phyloP scores from a whole-genome alignment of 2,113 vertebrate genomes.

The Mormoops blainvillei region DNA sequence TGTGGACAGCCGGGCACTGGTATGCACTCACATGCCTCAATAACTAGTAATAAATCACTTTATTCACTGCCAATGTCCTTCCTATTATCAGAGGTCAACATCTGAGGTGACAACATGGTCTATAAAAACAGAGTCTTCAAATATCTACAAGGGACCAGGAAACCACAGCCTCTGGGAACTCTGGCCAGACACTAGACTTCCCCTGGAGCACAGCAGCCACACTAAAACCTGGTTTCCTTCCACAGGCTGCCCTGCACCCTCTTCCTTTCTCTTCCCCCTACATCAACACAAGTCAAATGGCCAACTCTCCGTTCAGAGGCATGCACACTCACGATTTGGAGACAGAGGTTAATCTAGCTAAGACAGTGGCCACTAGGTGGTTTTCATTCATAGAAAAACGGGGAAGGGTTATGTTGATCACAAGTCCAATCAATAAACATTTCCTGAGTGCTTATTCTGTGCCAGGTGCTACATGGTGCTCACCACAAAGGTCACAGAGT shows the following conservation, averaged over 20 bases:
- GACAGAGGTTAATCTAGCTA: neutral
- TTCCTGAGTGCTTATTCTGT: neutral
- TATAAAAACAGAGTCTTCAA: neutral
- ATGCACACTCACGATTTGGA: neutral
- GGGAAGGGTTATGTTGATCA: neutral
- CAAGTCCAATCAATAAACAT: neutral
- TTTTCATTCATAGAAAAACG: neutral
- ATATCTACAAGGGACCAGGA: neutral
- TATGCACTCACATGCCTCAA: neutral
- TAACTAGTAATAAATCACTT: neutral
- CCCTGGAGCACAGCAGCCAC: neutral
- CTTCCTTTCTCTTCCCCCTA: neutral
- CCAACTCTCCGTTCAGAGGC: neutral
- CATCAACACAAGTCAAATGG: neutral
- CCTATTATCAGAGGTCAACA: neutral
- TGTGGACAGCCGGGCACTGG: neutral
- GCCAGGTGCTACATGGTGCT: neutral
- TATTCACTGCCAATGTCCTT: neutral
- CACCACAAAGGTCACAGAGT: neutral
- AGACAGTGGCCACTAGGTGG: neutral
- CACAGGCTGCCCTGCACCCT: neutral
- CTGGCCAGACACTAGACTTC: neutral
- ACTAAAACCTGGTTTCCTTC: neutral
- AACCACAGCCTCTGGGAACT: neutral
- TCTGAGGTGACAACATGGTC: neutral